phyloP scores from a whole-genome alignment of 2,113 vertebrate species.

The Lathamus discolor region DNA sequence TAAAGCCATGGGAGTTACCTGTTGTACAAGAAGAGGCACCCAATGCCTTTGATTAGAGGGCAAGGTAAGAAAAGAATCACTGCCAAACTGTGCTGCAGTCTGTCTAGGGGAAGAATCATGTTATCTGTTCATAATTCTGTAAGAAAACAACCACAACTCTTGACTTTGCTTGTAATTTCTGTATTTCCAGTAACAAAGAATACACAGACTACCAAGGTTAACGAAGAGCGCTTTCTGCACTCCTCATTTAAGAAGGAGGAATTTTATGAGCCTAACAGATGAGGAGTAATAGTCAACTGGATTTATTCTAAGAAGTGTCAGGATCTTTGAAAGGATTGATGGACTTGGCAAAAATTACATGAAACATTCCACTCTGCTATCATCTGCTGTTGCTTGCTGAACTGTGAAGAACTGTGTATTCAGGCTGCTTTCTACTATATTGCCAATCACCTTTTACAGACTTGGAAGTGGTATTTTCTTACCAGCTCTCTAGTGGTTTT shows the following conservation, averaged over 20 bases:
- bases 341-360: not conserved
- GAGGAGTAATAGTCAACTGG: constrained; percentile 9
- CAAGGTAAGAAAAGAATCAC: not conserved
- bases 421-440: constrained; percentile 58
- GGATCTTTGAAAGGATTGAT: not conserved
- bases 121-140: not conserved
- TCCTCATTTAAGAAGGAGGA: not conserved
- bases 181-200: constrained; percentile 64
- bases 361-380: constrained; percentile 33
- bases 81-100: not conserved
- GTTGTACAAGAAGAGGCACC: not conserved
- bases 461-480: constrained; percentile 70
- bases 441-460: constrained; percentile 64
- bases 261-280: constrained; percentile 4
- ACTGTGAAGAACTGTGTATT: constrained; percentile 68
- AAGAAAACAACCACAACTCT: not conserved
- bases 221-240: constrained; percentile 43
- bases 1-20: not conserved
- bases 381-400: constrained; percentile 66
- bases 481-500: constrained; percentile 36
- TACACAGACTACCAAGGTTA: not conserved
- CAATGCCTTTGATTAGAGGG: not conserved
- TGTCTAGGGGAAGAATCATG: not conserved
- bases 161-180: constrained; percentile 7
- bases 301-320: not conserved